Evolutionary conservation across 1,140 invertebrate species (phyloP).

Genomic region (Panagrolaimus sp.): DNA sequence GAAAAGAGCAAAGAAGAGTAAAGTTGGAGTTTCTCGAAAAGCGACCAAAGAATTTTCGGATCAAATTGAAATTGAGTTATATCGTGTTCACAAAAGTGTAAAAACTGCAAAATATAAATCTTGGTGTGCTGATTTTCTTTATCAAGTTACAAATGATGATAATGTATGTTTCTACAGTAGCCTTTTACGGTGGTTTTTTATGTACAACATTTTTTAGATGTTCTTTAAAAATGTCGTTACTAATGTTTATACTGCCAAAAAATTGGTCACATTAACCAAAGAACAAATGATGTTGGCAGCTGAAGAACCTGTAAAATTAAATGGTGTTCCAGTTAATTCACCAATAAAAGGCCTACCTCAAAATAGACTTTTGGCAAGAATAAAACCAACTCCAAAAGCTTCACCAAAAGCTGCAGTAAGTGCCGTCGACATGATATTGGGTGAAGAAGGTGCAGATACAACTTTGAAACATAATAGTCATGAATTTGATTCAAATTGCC

Average conservation of each 20-base stretch:
- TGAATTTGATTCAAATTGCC: constrained; percentile 28
- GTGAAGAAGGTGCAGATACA: constrained; percentile 17
- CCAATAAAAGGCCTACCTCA: not conserved
- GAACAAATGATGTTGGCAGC: not conserved
- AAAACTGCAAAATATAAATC: not conserved
- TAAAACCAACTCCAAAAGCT: not conserved
- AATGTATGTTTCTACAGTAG: not conserved
- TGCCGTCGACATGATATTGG: constrained; percentile 26
- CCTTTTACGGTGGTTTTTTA: not conserved
- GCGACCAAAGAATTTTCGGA: not conserved
- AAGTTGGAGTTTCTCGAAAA: constrained; percentile 10
- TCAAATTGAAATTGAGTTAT: constrained; percentile 8
- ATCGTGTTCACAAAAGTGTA: constrained; percentile 4
- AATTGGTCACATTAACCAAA: not conserved
- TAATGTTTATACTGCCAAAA: constrained; percentile 5
- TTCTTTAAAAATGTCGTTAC: constrained; percentile 15
- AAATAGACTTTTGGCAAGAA: not conserved
- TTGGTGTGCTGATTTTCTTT: constrained; percentile 1
- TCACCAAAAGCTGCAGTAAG: constrained; percentile 11
- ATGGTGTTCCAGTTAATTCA: not conserved
- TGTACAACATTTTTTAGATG: not conserved
- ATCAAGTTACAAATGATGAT: not conserved
- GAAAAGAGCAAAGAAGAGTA: not conserved
- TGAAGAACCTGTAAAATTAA: too few relatives aligned
- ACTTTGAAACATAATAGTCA: constrained; percentile 25